Base-by-base conservation (phyloP, 2,797 vertebrate species). In the Lagocephalus sceleratus region DNA sequence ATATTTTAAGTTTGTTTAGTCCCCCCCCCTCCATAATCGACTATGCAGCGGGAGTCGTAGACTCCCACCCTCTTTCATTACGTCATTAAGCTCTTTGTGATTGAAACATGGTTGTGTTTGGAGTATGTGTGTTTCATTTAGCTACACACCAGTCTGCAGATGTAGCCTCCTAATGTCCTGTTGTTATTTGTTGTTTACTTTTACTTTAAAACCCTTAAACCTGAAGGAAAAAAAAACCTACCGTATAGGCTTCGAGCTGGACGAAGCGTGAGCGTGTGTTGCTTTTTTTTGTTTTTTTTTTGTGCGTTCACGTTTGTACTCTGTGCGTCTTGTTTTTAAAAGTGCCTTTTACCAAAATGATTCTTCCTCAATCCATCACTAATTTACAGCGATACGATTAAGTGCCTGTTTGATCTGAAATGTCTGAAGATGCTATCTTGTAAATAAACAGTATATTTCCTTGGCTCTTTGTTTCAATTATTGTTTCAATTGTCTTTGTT, bases 391-490 rank as follows among this genome's bases (percentile, higher is more conserved):
- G 21, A 69, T 81, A 78, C 75, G 61, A 86, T 75, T 46, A 87
- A 91, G 89, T 91, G 90, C 89, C 90, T 91, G 87, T 67, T 65
- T 66, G 66, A 54, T 57, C 54, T 64, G 52, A 62, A 74, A 59
- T 84, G 70, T 84, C 83, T 75, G 79, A 88, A 84, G 83, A 71
- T 71, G 54, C 66, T 63, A 51, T 78, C 73, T 78, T 90, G 89
- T 90, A 90, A 92, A 91, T 92, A 92, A 91, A 91, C 63, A 59
- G 45, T 76, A 76, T 89, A 70, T 20, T 66, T 44, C 17, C n/a
- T 48, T 19, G 50, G 51, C 25, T 55, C 51, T 54, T 51, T 45
- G 32, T 40, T 51, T 41, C 5, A 56, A 12, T 54, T 43, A 20
- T 3, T 42, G 41, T 35, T 35, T 35, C 32, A 35, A 35, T 35